Evolutionary conservation across 1,140 invertebrate species (phyloP).

Genomic region (Micrasema longulum): DNA sequence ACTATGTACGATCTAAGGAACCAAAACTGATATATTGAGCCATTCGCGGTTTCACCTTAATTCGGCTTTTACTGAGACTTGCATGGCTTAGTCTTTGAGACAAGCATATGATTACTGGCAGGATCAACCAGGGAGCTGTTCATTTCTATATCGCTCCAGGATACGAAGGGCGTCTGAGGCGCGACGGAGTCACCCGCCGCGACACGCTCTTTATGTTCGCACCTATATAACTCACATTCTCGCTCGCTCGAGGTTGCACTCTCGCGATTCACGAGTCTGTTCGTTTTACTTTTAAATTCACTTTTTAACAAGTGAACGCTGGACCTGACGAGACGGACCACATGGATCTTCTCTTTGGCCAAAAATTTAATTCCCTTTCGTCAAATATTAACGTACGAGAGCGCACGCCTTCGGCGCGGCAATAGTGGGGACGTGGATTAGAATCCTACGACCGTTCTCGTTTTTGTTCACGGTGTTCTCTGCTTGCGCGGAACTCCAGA

Average conservation of each 20-base stretch:
- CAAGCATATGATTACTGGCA: conserved; percentile 83
- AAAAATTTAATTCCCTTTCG: too few species aligned
- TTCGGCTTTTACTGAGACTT: conserved; percentile 80
- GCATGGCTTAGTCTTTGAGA: conserved; percentile 85
- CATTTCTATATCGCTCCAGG: neutral
- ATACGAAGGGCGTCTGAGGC: neutral
- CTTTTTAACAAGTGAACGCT: too few species aligned
- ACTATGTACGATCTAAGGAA: conserved; percentile 77
- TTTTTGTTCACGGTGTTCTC: neutral
- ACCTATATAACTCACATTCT: neutral
- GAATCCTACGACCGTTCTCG: neutral
- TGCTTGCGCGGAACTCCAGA: too few species aligned
- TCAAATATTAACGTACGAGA: neutral
- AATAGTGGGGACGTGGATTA: neutral
- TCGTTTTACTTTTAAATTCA: too few species aligned
- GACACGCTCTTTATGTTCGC: neutral
- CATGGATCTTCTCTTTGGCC: neutral
- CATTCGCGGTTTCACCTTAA: conserved; percentile 83
- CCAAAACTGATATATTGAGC: conserved; percentile 84
- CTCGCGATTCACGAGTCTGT: neutral
- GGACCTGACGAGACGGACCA: too few species aligned
- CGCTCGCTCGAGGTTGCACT: neutral
- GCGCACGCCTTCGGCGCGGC: conserved; percentile 21
- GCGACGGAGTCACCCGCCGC: neutral
- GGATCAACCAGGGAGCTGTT: conserved; percentile 72